Conservation (phyloP, 2,113 vertebrate genomes). For the Phalacrocorax carbo region DNA sequence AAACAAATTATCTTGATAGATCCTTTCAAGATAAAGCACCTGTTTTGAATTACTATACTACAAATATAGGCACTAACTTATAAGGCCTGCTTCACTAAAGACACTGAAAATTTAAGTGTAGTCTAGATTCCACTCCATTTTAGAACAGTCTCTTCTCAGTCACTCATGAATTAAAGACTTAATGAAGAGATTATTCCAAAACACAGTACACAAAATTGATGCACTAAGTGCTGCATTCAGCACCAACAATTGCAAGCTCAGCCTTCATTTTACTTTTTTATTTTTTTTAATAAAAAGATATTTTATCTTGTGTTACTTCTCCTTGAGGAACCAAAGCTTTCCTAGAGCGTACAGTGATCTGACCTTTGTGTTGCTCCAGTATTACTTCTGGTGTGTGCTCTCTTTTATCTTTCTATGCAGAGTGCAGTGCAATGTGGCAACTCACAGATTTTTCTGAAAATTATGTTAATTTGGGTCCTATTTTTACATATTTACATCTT, state of each 20-base stretch:
- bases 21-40: background rate
- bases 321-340: background rate
- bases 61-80: background rate
- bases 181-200: background rate
- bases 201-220: background rate
- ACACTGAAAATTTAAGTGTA: background rate
- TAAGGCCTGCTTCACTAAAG: background rate
- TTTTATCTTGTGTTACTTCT: background rate
- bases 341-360: background rate
- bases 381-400: background rate
- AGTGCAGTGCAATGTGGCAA: background rate
- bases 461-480: background rate
- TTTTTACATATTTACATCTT: background rate
- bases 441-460: background rate
- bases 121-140: background rate
- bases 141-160: background rate
- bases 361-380: background rate
- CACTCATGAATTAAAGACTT: background rate
- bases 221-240: background rate
- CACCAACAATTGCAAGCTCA: background rate
- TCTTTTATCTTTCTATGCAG: background rate
- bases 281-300: background rate
- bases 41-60: background rate
- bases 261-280: background rate
- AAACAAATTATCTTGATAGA: background rate